These are phyloP conservation scores for Eolophus roseicapilla DNA, from an alignment of 2,113 vertebrate species.

Conservation along the genomic window DNA sequence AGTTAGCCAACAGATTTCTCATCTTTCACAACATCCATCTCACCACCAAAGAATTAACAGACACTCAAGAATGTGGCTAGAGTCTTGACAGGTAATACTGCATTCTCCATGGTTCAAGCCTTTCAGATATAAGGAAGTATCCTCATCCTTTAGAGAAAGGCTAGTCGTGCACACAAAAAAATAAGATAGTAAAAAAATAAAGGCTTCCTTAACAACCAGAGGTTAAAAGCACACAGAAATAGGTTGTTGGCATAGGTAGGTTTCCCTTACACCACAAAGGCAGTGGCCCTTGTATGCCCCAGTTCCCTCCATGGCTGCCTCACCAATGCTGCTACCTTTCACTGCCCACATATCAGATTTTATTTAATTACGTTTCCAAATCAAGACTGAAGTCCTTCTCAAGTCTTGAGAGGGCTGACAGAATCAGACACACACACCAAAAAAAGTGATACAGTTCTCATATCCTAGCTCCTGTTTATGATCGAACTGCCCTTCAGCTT, in stretches of 20 bases:
- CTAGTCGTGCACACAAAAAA: rapidly evolving
- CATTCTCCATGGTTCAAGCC: background rate
- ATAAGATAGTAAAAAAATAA: background rate
- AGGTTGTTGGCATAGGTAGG: background rate
- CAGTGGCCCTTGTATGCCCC: rapidly evolving
- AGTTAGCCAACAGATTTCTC: background rate
- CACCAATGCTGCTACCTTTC: background rate
- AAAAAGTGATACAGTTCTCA: background rate
- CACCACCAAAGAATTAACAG: background rate
- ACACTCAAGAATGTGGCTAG: background rate
- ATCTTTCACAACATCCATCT: background rate
- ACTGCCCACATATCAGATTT: background rate
- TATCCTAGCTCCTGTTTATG: background rate
- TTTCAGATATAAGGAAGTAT: background rate
- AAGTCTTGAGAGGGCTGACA: background rate
- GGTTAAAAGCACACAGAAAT: background rate
- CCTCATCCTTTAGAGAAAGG: background rate
- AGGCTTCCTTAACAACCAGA: background rate
- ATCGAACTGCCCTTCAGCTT: background rate
- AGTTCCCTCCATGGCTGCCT: background rate
- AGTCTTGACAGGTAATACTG: background rate
- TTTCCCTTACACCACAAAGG: background rate
- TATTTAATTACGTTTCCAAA: background rate
- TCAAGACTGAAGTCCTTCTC: background rate
- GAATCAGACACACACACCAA: background rate